Base-by-base conservation (phyloP, 2,888 invertebrate genomes). In the Eulithis prunata region DNA sequence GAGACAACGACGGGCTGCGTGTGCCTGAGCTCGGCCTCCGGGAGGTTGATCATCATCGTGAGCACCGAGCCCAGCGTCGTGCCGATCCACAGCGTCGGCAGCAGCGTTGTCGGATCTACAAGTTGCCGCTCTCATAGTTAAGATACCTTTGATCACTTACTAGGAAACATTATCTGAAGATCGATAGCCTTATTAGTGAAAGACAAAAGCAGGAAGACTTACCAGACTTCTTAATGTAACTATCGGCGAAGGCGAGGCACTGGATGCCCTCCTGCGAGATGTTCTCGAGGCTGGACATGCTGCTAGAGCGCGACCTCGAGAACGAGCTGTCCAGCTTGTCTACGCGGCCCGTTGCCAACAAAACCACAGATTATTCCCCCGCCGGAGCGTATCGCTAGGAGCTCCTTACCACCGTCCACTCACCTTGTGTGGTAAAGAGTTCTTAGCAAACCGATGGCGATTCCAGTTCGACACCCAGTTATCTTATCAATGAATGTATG, bases 211-310 rank as follows among this genome's bases (percentile, higher is more conserved):
- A 8, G 45, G 10, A 28, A 3, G 4, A 86, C 94, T 92, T 90
- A 99, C 99, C 99, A 93, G 96, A 96, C 94, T 98, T 98, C 92
- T 97, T 97, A 71, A 97, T 96, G 91, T 97, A 99, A 77, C 98
- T 97, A 93, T 99, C 99, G 78, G 98, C 97, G 93, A 99, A 99
- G 78, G 97, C 96, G 91, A 99, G 95, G 94, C 98, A 98, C 94
- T 98, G 98, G 84, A 99, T 97, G 87, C 98, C 97, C 94, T 99
- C 99, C 80, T 97, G 96, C 83, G 97, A 96, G 93, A 99, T 98
- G 94, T 98, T 98, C 94, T 99, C 99, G 86, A 99, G 94, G 91
- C 98, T 99, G 84, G 98, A 98, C 97, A 98, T 98, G 91, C 98
- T 98, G 90, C 98, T 98, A 89, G 98, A 98, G 84, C 99, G 95